Evolutionary conservation across 64 coral and sea anemone genomes (phyloP).

Genomic region (Stylophora pistillata): DNA sequence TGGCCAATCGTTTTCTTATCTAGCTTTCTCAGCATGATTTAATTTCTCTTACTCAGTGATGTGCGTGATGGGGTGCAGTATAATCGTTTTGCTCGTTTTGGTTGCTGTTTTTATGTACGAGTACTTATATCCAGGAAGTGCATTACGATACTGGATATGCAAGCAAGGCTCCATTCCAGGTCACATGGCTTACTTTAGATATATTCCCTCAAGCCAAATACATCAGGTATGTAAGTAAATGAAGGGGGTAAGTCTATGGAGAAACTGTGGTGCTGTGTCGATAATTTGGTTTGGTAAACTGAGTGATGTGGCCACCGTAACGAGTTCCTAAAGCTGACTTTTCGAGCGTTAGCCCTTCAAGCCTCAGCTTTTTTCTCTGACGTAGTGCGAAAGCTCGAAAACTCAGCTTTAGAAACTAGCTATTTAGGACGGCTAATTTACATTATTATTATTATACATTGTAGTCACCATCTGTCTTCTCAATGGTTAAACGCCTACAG

Average conservation of each 20-base stretch:
- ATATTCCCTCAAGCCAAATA: background rate
- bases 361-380: too few relatives aligned
- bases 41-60: constrained; percentile 21
- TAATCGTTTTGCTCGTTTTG: constrained; percentile 9
- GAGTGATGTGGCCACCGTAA: too few relatives aligned
- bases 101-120: constrained; percentile 21
- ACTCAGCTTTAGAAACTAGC: too few relatives aligned
- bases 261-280: too few relatives aligned
- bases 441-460: too few relatives aligned
- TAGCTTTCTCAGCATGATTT: background rate
- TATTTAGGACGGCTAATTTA: too few relatives aligned
- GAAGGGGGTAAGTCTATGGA: background rate
- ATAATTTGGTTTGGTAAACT: too few relatives aligned
- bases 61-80: background rate
- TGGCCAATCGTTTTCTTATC: background rate
- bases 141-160: constrained; percentile 35
- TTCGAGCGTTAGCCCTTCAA: too few relatives aligned
- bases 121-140: constrained; percentile 34
- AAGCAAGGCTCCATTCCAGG: background rate
- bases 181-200: constrained; percentile 16
- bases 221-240: background rate
- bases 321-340: too few relatives aligned
- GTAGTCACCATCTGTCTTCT: too few relatives aligned
- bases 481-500: too few relatives aligned
- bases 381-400: too few relatives aligned